phyloP scores from a whole-genome alignment of 2,888 invertebrate species.

The Aproaerema taeniolella region DNA sequence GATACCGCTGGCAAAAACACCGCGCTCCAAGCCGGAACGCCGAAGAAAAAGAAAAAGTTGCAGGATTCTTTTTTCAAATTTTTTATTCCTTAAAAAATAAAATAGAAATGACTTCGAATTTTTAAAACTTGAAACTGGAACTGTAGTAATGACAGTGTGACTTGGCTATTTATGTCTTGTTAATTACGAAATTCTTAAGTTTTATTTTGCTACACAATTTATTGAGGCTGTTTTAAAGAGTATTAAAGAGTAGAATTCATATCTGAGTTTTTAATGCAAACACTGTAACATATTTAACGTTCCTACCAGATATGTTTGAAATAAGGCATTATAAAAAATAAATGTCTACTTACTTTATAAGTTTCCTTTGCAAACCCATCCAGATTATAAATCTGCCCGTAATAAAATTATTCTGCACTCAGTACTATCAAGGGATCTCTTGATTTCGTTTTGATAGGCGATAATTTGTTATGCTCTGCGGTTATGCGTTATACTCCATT shows the following conservation, averaged over 20 bases:
- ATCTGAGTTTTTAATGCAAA: background rate
- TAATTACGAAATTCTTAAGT: too few species aligned
- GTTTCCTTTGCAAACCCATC: background rate
- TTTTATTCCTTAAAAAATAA: background rate
- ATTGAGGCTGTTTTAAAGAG: background rate
- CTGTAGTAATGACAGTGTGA: too few species aligned
- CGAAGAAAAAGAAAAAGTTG: too few species aligned
- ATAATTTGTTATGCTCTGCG: constrained; percentile 54
- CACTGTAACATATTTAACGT: background rate
- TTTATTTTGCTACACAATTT: background rate
- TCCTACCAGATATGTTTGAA: background rate
- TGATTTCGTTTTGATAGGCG: constrained; percentile 67
- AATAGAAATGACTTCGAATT: background rate
- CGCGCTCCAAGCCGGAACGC: too few species aligned
- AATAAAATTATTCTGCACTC: constrained; percentile 11
- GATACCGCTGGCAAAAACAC: constrained; percentile 23
- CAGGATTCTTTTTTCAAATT: constrained; percentile 2
- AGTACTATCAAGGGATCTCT: constrained; percentile 27
- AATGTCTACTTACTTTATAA: background rate
- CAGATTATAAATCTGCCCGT: background rate
- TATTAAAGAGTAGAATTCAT: background rate
- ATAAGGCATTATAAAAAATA: too few species aligned
- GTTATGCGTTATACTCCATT: constrained; percentile 28
- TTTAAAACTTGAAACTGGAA: background rate
- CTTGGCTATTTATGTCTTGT: too few species aligned